phyloP scores from a whole-genome alignment of 2,888 invertebrate genomes.

The Nebria salina region DNA sequence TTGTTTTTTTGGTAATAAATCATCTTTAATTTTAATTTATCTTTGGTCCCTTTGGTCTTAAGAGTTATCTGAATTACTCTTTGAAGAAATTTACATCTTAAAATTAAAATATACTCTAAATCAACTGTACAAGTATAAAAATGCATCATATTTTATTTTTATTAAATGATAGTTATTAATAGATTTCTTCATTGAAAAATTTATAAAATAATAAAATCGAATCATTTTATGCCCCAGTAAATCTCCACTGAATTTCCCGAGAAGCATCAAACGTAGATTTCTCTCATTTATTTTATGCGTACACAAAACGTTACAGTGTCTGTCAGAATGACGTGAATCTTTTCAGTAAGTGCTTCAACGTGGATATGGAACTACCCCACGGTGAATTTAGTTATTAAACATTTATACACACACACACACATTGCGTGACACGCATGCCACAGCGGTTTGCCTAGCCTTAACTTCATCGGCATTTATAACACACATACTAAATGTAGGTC shows the following conservation, averaged over 20 bases:
- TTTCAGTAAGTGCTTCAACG: background rate
- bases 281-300: background rate
- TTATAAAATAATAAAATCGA: too few species aligned
- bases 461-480: background rate
- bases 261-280: background rate
- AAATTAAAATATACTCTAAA: too few species aligned
- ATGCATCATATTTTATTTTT: too few species aligned
- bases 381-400: conserved; percentile 24
- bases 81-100: too few species aligned
- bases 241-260: background rate
- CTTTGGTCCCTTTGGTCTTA: too few species aligned
- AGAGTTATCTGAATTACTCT: too few species aligned
- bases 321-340: conserved; percentile 10
- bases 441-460: background rate
- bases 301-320: conserved; percentile 6
- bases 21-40: too few species aligned
- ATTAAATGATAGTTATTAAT: too few species aligned
- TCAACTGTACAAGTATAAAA: too few species aligned
- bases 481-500: background rate
- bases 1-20: too few species aligned
- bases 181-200: too few species aligned
- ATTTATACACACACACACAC: conserved; percentile 17
- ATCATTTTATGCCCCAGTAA: background rate
- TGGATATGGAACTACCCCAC: conserved; percentile 6
- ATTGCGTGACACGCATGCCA: conserved; percentile 9